A percentile compares a stretch with the other conserved stretches of the same genome.
Evolutionary conservation across 2,888 invertebrate genomes (phyloP).

Genomic region (Perithous albicinctus): DNA sequence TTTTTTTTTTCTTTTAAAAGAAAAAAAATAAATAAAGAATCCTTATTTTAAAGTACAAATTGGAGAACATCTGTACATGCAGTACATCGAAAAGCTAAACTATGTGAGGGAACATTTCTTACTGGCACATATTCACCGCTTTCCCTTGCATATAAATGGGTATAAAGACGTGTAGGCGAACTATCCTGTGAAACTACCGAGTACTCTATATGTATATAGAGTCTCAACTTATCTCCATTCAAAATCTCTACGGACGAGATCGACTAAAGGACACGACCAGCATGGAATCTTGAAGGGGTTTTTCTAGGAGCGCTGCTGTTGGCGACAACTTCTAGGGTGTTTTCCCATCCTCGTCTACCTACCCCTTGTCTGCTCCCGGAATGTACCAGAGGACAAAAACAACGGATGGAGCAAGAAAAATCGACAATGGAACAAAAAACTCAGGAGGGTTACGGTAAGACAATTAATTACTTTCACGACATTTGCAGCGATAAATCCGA

Average conservation of each 20-base stretch:
- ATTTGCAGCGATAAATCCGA: slow-evolving; percentile 28
- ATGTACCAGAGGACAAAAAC: slow-evolving; percentile 20
- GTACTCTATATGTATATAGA: slow-evolving; percentile 17
- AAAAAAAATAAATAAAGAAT: background rate
- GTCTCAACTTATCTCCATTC: slow-evolving; percentile 74
- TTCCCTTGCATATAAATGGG: slow-evolving; percentile 5
- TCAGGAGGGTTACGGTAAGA: background rate
- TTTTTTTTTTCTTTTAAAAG: too few relatives aligned
- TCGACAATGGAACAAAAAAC: slow-evolving; percentile 34
- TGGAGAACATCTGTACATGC: background rate
- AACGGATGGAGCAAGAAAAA: slow-evolving; percentile 43
- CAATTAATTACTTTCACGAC: slow-evolving; percentile 23
- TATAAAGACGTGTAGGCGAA: background rate
- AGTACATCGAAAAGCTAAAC: background rate
- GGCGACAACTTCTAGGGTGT: slow-evolving; percentile 32
- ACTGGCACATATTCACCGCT: background rate
- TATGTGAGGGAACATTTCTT: background rate
- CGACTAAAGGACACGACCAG: slow-evolving; percentile 70
- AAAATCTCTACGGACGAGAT: slow-evolving; percentile 66
- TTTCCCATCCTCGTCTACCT: background rate
- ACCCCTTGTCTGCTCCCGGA: background rate
- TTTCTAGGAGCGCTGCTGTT: slow-evolving; percentile 17
- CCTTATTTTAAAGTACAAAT: background rate
- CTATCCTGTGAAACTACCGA: background rate
- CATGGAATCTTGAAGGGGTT: slow-evolving; percentile 68